Evolutionary conservation across 2,888 invertebrate species (phyloP).

Genomic region (Drosophila yooni): DNA sequence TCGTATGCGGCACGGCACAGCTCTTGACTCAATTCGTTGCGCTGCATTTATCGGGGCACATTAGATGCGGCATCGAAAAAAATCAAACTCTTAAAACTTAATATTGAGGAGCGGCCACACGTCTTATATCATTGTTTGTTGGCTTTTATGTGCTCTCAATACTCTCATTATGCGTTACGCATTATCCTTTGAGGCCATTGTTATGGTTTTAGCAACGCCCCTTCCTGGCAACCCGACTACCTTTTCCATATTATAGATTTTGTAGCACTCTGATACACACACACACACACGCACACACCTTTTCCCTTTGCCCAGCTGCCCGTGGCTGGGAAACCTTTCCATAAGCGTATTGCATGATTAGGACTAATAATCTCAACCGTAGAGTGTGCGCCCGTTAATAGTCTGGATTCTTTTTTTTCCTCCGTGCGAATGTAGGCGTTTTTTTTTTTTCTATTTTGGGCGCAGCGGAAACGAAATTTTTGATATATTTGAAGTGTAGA

Average conservation of each 20-base stretch:
- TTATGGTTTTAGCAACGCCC: slow-evolving; percentile 73
- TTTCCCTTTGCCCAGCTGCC: slow-evolving; percentile 48
- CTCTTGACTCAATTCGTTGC: slow-evolving; percentile 66
- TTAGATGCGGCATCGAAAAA: slow-evolving; percentile 47
- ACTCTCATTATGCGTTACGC: slow-evolving; percentile 72
- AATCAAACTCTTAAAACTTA: slow-evolving; percentile 11
- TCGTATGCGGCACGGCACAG: slow-evolving; percentile 39
- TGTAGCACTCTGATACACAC: slow-evolving; percentile 3
- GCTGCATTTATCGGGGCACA: slow-evolving; percentile 54
- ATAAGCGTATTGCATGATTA: slow-evolving; percentile 71
- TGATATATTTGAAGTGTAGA: slow-evolving; percentile 24
- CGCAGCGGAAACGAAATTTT: slow-evolving; percentile 44
- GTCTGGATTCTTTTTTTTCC: slow-evolving; percentile 22
- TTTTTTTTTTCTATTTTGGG: slow-evolving; percentile 15
- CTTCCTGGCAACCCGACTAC: slow-evolving; percentile 78
- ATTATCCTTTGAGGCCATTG: slow-evolving; percentile 71
- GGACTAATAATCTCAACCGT: slow-evolving; percentile 61
- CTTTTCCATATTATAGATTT: slow-evolving; percentile 59
- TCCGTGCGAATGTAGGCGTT: slow-evolving; percentile 34
- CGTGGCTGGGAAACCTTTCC: slow-evolving; percentile 25
- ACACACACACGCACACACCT: slow-evolving; percentile 49
- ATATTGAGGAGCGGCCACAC: slow-evolving; percentile 33
- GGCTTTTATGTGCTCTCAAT: slow-evolving; percentile 26
- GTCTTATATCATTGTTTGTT: slow-evolving; percentile 44
- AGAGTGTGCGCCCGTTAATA: slow-evolving; percentile 65